phyloP scores from a whole-genome alignment of 2,797 vertebrate genomes.

The Girardinus metallicus region DNA sequence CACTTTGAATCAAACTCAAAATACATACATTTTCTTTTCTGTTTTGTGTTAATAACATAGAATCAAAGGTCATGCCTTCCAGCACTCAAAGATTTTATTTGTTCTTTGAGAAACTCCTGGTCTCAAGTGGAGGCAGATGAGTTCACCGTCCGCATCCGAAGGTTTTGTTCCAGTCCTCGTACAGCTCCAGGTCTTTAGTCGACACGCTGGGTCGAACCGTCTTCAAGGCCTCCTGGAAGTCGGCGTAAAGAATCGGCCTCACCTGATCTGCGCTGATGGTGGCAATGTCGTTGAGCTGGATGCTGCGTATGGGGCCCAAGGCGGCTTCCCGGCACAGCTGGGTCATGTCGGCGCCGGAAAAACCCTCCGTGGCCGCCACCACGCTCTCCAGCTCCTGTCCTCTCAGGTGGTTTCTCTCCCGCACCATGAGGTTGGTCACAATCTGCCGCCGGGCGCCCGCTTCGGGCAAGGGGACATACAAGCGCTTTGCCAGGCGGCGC shows the following conservation, averaged over 20 bases:
- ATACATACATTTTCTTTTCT: not conserved
- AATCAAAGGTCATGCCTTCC: not conserved
- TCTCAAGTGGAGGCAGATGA: not conserved
- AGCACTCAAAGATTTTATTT: not conserved
- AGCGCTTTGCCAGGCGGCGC: slow-evolving; percentile 89
- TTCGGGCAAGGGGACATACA: slow-evolving; percentile 95
- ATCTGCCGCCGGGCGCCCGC: slow-evolving; percentile 88
- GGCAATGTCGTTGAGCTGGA: slow-evolving; percentile 88
- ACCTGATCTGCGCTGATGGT: slow-evolving; percentile 92
- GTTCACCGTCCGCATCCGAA: slow-evolving; percentile 91
- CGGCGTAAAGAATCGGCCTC: slow-evolving; percentile 85
- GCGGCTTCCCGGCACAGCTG: slow-evolving; percentile 96
- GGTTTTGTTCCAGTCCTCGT: slow-evolving; percentile 93
- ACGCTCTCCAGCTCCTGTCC: slow-evolving; percentile 84
- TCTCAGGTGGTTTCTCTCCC: slow-evolving; percentile 84
- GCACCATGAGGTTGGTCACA: slow-evolving; percentile 86
- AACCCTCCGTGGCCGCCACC: slow-evolving; percentile 84
- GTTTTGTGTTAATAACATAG: not conserved
- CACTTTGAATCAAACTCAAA: not conserved
- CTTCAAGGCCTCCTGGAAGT: slow-evolving; percentile 91
- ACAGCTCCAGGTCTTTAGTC: slow-evolving; percentile 89
- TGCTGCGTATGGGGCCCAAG: slow-evolving; percentile 93
- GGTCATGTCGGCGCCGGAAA: slow-evolving; percentile 97
- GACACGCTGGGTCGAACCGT: slow-evolving; percentile 93
- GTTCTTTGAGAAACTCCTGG: not conserved